Evolutionary conservation across 2,888 invertebrate genomes (phyloP).

Genomic region (Halictus ligatus): DNA sequence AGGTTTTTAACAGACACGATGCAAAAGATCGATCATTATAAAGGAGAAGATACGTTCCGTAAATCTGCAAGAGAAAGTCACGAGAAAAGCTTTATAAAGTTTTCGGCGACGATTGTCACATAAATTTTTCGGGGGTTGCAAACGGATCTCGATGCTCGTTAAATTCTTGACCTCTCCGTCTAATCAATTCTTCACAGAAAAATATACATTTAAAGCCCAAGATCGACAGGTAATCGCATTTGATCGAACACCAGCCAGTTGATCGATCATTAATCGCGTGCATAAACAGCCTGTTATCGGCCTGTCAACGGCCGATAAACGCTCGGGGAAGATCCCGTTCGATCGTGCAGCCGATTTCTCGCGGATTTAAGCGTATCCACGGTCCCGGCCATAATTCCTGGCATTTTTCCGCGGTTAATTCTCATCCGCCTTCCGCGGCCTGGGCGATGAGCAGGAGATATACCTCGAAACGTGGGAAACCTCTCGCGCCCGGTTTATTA

Average conservation of each 20-base stretch:
- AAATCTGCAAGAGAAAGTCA: too few species aligned
- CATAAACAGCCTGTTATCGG: neutral
- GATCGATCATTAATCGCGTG: neutral
- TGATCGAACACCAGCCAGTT: neutral
- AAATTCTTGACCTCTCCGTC: too few species aligned
- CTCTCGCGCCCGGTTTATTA: conserved; percentile 60
- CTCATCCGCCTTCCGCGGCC: conserved; percentile 45
- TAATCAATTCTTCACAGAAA: neutral
- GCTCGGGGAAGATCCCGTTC: neutral
- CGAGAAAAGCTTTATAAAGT: too few species aligned
- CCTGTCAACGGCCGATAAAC: neutral
- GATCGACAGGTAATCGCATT: neutral
- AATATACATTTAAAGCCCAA: neutral
- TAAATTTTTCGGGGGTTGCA: too few species aligned
- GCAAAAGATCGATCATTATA: too few species aligned
- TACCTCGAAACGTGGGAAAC: conserved; percentile 66
- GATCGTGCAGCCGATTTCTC: conserved; percentile 26
- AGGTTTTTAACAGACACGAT: too few species aligned
- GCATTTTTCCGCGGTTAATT: conserved; percentile 54
- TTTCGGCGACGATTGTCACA: too few species aligned
- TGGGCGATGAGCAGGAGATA: conserved; percentile 39
- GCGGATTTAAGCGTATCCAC: conserved; percentile 32
- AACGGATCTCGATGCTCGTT: too few species aligned
- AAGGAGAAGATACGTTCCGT: too few species aligned
- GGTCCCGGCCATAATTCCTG: conserved; percentile 35